phyloP scores from a whole-genome alignment of 2,888 invertebrate genomes.

The Lucinisca nassula region DNA sequence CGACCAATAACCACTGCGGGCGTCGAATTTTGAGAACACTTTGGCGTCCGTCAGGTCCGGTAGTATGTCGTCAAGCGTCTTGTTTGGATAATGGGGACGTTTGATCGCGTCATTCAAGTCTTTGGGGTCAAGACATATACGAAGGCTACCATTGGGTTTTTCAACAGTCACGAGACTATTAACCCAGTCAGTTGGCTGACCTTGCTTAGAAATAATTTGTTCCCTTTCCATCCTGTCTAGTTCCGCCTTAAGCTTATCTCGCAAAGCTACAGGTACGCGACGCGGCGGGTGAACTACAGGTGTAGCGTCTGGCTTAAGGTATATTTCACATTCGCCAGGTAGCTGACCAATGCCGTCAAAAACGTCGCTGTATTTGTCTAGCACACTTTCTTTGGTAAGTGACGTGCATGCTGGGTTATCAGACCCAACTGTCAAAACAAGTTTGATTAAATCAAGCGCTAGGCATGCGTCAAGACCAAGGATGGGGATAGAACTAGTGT shows the following conservation, averaged over 20 bases:
- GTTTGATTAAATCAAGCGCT: too few species aligned
- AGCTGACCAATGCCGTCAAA: conserved; percentile 25
- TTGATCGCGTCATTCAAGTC: conserved; percentile 35
- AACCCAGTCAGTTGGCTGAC: conserved; percentile 42
- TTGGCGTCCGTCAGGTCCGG: conserved; percentile 16
- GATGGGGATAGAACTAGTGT: too few species aligned
- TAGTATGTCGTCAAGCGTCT: too few species aligned
- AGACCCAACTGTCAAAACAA: too few species aligned
- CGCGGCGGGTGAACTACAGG: conserved; percentile 29
- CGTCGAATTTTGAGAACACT: conserved; percentile 31
- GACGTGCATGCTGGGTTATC: too few species aligned
- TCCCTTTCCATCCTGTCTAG: neutral
- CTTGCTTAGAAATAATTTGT: neutral
- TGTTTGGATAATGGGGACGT: conserved; percentile 24
- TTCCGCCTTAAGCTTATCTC: neutral
- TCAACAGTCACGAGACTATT: conserved; percentile 21
- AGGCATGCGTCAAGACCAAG: too few species aligned
- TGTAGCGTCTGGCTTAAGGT: neutral
- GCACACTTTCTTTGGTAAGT: too few species aligned
- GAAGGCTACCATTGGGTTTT: conserved; percentile 53
- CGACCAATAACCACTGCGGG: conserved; percentile 15
- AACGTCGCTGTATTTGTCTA: too few species aligned
- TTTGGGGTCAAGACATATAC: conserved; percentile 59
- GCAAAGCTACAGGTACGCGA: neutral
- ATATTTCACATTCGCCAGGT: neutral